Evolutionary conservation across 2,113 vertebrate species (phyloP).

Genomic region (Cranoglanis bouderius): DNA sequence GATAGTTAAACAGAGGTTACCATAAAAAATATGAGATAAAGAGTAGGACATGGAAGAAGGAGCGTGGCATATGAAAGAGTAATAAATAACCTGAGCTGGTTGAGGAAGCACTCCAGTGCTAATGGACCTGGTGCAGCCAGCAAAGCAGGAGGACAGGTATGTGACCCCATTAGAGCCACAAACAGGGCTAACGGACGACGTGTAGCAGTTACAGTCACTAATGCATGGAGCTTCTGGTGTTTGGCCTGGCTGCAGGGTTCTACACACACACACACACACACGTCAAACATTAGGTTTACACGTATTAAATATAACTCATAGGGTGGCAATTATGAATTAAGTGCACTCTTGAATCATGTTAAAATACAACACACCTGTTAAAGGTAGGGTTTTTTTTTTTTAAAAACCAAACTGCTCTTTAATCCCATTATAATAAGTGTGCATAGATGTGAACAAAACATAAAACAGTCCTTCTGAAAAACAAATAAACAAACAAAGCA

Average conservation of each 20-base stretch:
- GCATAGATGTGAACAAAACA: slow-evolving; percentile 32
- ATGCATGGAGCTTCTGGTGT: slow-evolving; percentile 86
- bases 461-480: background rate
- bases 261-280: slow-evolving; percentile 61
- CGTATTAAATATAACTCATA: background rate
- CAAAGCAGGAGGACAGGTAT: slow-evolving; percentile 96
- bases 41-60: background rate
- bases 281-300: background rate
- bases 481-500: slow-evolving; percentile 13
- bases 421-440: background rate
- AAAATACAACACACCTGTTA: background rate
- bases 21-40: background rate
- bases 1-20: background rate
- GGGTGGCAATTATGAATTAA: background rate
- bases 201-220: slow-evolving; percentile 91
- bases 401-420: background rate
- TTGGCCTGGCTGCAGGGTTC: slow-evolving; percentile 78
- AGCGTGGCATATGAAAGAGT: background rate
- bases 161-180: slow-evolving; percentile 92
- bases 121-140: slow-evolving; percentile 85
- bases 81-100: slow-evolving; percentile 60
- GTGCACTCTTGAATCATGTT: background rate
- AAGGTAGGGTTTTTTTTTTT: background rate
- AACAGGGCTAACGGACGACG: slow-evolving; percentile 92
- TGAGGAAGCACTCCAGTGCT: slow-evolving; percentile 13